Evolutionary conservation across 2,113 vertebrate genomes (phyloP), one percentile per base, ranked within the genome.

Genomic region (Coturnix japonica): DNA sequence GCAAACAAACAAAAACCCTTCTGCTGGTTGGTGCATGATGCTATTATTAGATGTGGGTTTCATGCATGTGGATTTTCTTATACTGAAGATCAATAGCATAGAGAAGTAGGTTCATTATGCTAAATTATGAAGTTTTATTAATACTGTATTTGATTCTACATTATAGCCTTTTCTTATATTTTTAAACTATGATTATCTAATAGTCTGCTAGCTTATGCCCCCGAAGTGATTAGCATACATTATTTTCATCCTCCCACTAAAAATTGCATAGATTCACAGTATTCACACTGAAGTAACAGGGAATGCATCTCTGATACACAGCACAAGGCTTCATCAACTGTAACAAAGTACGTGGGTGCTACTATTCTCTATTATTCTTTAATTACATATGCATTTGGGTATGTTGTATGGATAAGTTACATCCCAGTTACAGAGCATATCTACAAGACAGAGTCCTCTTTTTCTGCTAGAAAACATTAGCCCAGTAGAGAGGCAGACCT

Each of bases 31-130:
- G 41, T 64, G 47, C 26, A 72, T 76, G 35, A 64, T 9, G 8
- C 64, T 87, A 26, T 56, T 56, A 13, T 64, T 67, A 13, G 74
- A 61, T 23, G 11, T 7, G 30, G 8, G 7, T 14, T n/a, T 72
- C 60, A 35, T 14, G 67, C 1, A 28, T 1, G 8, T 28, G 22
- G 8, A 43, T 83, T 80, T 93, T 83, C 31, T 85, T 61, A 28
- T 22, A 12, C 4, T 9, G 8, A 66, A 83, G 49, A 70, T 35
- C 0, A 0, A 53, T 56, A 11, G 9, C 46, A 44, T 6, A 39
- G 22, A 63, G 35, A 82, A 71, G 9, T 41, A 49, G 4, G 7
- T 76, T 87, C 65, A 33, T 47, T 73, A 31, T 25, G 13, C 51
- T 72, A 65, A 80, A 15, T 22, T 0, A 30, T 25, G 49, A 18